Conservation (phyloP, 2,888 invertebrate species). For the Byasa hedistus region DNA sequence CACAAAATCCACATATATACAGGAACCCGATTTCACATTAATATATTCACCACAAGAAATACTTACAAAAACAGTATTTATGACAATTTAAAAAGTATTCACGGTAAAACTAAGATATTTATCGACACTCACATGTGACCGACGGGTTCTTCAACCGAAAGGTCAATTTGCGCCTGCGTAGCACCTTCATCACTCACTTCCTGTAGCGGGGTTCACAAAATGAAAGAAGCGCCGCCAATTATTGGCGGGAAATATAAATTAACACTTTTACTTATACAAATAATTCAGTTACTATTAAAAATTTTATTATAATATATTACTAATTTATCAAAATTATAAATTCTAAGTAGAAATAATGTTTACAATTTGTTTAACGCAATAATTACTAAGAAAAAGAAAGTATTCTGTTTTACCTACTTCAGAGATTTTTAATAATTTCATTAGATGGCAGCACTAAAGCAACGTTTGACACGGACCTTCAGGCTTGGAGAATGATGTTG, state of each 20-base stretch:
- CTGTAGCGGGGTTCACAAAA: slow-evolving; percentile 78
- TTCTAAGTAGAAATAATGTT: neutral
- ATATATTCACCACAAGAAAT: slow-evolving; percentile 70
- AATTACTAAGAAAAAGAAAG: neutral
- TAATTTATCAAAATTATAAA: slow-evolving; percentile 7
- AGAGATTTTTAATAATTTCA: neutral
- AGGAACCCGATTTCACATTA: slow-evolving; percentile 60
- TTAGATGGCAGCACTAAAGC: slow-evolving; percentile 37
- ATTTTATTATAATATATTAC: slow-evolving; percentile 1
- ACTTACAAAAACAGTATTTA: slow-evolving; percentile 75
- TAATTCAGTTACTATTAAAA: neutral
- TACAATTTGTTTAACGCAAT: neutral
- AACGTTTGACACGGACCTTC: slow-evolving; percentile 33
- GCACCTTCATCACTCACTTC: slow-evolving; percentile 80
- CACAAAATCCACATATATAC: slow-evolving; percentile 68
- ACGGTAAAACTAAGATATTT: slow-evolving; percentile 78
- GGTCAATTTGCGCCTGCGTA: slow-evolving; percentile 86
- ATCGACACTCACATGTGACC: slow-evolving; percentile 93
- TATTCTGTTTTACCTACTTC: slow-evolving; percentile 39
- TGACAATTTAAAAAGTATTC: slow-evolving; percentile 67
- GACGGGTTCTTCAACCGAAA: slow-evolving; percentile 93
- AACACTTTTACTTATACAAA: slow-evolving; percentile 4
- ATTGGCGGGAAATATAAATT: slow-evolving; percentile 62
- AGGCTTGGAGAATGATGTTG: slow-evolving; percentile 21
- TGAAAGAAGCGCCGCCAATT: slow-evolving; percentile 56